Percentiles rank a stretch among this genome's conserved stretches.
Conservation (phyloP, 2,113 vertebrate species). For the Brachypodius melanocephalos region DNA sequence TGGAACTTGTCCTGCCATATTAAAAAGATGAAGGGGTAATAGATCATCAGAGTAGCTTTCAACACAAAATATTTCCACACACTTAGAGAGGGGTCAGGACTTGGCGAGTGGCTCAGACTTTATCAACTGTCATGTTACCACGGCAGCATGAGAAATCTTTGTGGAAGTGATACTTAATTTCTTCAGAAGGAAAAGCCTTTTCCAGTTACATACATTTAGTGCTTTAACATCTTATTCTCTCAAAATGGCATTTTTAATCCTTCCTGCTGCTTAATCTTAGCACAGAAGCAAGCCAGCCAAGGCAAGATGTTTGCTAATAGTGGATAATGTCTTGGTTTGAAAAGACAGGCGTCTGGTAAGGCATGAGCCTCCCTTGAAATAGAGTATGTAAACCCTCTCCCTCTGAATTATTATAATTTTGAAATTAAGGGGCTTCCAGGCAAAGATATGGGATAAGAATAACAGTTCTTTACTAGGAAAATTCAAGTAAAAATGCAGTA, state of each 20-base stretch:
- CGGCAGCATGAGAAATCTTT: background rate
- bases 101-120: background rate
- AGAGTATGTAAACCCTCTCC: background rate
- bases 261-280: background rate
- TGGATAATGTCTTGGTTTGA: background rate
- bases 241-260: background rate
- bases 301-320: background rate
- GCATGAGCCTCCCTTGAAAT: background rate
- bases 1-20: background rate
- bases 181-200: background rate
- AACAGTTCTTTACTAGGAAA: background rate
- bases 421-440: background rate
- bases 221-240: background rate
- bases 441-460: background rate
- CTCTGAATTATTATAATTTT: background rate
- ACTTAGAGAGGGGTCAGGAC: background rate
- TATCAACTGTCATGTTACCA: background rate
- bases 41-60: background rate
- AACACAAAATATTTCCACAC: background rate
- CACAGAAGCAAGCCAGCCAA: background rate
- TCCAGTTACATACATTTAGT: background rate
- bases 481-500: background rate
- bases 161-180: background rate
- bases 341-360: background rate
- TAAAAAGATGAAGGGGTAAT: background rate